Percentiles rank a stretch among this genome's conserved stretches.
phyloP scores from a whole-genome alignment of 2,888 invertebrate genomes.

The Latheticus oryzae region DNA sequence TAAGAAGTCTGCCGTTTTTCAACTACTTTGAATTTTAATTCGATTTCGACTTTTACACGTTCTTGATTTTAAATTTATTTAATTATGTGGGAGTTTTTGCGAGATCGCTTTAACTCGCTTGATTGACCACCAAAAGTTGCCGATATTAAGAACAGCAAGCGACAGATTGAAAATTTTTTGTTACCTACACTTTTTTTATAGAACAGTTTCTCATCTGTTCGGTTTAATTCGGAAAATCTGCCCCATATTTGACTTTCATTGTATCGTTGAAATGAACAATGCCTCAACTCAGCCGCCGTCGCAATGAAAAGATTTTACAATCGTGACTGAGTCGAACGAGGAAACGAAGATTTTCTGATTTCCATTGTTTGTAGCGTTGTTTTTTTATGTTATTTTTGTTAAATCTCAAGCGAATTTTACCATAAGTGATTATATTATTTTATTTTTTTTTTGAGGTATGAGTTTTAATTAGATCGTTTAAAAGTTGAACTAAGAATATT shows the following conservation, averaged over 20 bases:
- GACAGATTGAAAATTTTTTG: too few species aligned
- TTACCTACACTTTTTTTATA: too few species aligned
- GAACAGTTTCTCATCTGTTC: too few species aligned
- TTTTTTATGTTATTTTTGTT: too few species aligned
- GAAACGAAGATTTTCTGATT: conserved; percentile 3
- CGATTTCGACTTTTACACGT: conserved; percentile 52
- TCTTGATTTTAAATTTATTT: conserved; percentile 54
- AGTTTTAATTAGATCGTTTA: too few species aligned
- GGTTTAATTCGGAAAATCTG: conserved; percentile 10
- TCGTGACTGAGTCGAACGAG: neutral
- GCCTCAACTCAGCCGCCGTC: conserved; percentile 4
- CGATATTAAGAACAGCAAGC: too few species aligned
- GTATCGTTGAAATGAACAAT: conserved; percentile 13
- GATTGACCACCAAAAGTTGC: too few species aligned
- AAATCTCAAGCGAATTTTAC: too few species aligned
- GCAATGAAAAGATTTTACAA: conserved; percentile 19
- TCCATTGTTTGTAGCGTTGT: conserved; percentile 4
- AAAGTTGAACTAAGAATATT: too few species aligned
- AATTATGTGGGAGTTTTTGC: conserved; percentile 42
- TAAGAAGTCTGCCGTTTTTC: conserved; percentile 49
- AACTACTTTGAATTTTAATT: conserved; percentile 55
- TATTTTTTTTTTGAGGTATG: too few species aligned
- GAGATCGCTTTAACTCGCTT: too few species aligned
- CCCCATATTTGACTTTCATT: conserved; percentile 19
- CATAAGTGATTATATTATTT: too few species aligned